Evolutionary conservation across 53 echinoderm and acorn worm genomes (phyloP), one percentile per base, ranked within the genome.

Genomic region (Hippasteria phrygiana): DNA sequence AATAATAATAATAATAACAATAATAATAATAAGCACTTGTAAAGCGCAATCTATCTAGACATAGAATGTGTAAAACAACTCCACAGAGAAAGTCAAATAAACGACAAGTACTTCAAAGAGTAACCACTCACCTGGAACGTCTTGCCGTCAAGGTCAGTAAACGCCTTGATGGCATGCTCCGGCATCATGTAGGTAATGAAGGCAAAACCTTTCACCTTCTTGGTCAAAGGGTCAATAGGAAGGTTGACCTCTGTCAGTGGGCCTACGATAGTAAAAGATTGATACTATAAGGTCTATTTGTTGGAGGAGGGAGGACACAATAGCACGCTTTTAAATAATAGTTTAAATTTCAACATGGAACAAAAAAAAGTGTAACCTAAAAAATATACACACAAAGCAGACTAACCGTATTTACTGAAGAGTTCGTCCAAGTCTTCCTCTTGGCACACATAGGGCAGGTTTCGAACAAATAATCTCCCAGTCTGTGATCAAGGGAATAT

Each of bases 111-210:
- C n/a, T n/a, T n/a, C 41, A 38, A 73, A 32, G 7, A 10, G 18
- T 7, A 47, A 45, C 3, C 12, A 75, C 72, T 39, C 77, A 96
- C 98, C 98, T 93, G 94, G 74, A 98, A 98, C 17, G 91, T 92
- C 43, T 91, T 91, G 1, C 98, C 98, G 84, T 98, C 98, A 29
- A 95, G 90, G 33, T 98, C 95, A 69, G 98, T 93, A 65, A 93
- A 98, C 36, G 98, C 98, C 47, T 75, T 91, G 43, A 98, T 95
- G 4, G 98, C 98, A 80, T 98, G 98, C 67, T 98, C 98, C 11
- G 97, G 97, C 97, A 97, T 97, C 97, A 97, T 97, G 83, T 75
- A 97, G 31, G 97, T 97, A 67, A 97, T 82, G 76, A 97, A 97
- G 0, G 95, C 93, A 92, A 95, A 97, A 2, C 97, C 97, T 83